These are phyloP conservation scores for Tretioscincus oriximinensis DNA, from an alignment of 2,113 vertebrate genomes.

Conservation along the genomic window DNA sequence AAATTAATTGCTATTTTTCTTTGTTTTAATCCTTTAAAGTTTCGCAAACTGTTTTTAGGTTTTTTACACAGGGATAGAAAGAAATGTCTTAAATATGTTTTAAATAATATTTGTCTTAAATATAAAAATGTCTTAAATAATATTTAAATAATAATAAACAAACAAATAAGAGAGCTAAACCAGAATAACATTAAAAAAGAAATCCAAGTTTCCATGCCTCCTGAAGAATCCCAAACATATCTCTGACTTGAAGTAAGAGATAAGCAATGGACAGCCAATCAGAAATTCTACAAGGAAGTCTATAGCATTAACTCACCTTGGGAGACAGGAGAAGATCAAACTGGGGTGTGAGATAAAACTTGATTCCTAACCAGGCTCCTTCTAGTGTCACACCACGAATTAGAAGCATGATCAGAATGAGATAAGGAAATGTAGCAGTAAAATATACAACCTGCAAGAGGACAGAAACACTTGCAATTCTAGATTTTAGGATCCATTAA, in stretches of 20 bases:
- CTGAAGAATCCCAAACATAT: background rate
- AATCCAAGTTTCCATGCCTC: background rate
- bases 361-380: conserved; percentile 81
- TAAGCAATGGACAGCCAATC: background rate
- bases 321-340: conserved; percentile 80
- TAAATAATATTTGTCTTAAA: no score
- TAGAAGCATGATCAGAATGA: conserved; percentile 82
- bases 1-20: no score
- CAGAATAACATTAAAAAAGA: background rate
- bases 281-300: background rate
- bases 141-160: no score
- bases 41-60: no score
- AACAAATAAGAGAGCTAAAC: background rate
- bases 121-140: no score
- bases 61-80: no score
- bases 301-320: conserved; percentile 66
- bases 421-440: conserved; percentile 81
- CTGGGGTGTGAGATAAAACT: conserved; percentile 80
- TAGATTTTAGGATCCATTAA: background rate
- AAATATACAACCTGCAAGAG: conserved; percentile 78
- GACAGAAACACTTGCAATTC: background rate
- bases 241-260: background rate
- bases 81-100: no score
- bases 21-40: no score
- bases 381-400: conserved; percentile 79